Conservation (phyloP, 1,140 invertebrate species). For the Drosophila trapezifrons region DNA sequence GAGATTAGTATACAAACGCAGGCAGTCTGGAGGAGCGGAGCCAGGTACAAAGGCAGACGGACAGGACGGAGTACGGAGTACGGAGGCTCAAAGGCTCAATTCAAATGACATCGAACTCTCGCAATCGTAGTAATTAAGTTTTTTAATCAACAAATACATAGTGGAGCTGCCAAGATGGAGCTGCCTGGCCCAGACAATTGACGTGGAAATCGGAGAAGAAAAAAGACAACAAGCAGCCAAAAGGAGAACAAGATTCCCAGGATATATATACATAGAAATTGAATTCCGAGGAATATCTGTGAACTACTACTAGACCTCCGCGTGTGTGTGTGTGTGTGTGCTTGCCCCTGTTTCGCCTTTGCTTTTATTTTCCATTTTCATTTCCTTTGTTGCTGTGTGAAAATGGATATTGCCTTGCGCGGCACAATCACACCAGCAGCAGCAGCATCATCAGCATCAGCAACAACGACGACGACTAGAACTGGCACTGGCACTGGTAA, state of each 20-base stretch:
- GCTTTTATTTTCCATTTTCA: slow-evolving; percentile 49
- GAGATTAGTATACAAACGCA: slow-evolving; percentile 55
- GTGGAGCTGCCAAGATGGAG: slow-evolving; percentile 26
- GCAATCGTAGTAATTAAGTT: slow-evolving; percentile 64
- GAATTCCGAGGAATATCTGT: slow-evolving; percentile 38
- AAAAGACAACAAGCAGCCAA: background rate
- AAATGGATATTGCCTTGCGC: slow-evolving; percentile 77
- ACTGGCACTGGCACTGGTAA: slow-evolving; percentile 62
- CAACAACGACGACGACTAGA: slow-evolving; percentile 44
- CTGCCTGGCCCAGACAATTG: slow-evolving; percentile 53
- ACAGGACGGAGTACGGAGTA: slow-evolving; percentile 11
- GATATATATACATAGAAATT: slow-evolving; percentile 50
- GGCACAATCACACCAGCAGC: slow-evolving; percentile 50
- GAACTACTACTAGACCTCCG: slow-evolving; percentile 35
- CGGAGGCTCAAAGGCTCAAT: slow-evolving; percentile 12
- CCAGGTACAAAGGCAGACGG: slow-evolving; percentile 3
- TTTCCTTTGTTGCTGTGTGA: slow-evolving; percentile 53
- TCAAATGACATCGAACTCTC: slow-evolving; percentile 51
- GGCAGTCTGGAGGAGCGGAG: slow-evolving; percentile 2
- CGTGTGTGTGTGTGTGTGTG: slow-evolving; percentile 41
- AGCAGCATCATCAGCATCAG: slow-evolving; percentile 6
- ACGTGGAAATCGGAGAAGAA: slow-evolving; percentile 24
- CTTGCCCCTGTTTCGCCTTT: slow-evolving; percentile 43
- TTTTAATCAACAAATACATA: slow-evolving; percentile 56
- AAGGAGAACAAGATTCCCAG: slow-evolving; percentile 16